Evolutionary conservation across 2,113 vertebrate species (phyloP), one percentile per base, ranked within the genome.

Genomic region (Scophthalmus maximus): DNA sequence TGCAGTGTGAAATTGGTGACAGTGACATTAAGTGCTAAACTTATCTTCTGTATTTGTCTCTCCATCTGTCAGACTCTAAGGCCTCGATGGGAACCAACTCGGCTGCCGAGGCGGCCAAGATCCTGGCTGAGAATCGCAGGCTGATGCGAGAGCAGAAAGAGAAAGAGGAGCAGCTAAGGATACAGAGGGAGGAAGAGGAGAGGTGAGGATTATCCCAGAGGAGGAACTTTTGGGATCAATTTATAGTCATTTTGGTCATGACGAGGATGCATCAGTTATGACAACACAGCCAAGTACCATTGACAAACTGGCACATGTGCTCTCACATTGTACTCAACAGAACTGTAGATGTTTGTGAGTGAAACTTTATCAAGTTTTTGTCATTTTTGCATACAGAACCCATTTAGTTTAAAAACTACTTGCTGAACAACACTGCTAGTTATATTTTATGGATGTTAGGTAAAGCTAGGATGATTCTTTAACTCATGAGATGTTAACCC

Each of bases 131-230:
- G 88, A 96, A 95, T 73, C 94, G 94, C 1, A 93, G 95, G 44
- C 85, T 96, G 69, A 95, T 94, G 71, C 91, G 93, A 12, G 96
- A 96, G 83, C 95, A 96, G 61, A 95, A 94, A 36, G 94, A 96
- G 51, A 91, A 87, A 27, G 94, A 96, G 68, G 95, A 95, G 81
- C 93, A 92, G 78, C 95, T 95, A 60, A 90, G 92, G 82, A 52
- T 93, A 71, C 95, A 95, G 81, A 94, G 83, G 59, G 94, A 95
- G 76, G 93, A 94, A 36, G 94, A 95, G 63, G 93, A 95, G 83
- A 95, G 90, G 97, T 98, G 87, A 91, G 76, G 0, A 20, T n/a
- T n/a, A n/a, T n/a, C n/a, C n/a, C n/a, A n/a, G n/a, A n/a, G n/a
- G n/a, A n/a, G n/a, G n/a, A n/a, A n/a, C n/a, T n/a, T n/a, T n/a